phyloP scores from a whole-genome alignment of 2,888 invertebrate species.

The Lithophane leautieri region DNA sequence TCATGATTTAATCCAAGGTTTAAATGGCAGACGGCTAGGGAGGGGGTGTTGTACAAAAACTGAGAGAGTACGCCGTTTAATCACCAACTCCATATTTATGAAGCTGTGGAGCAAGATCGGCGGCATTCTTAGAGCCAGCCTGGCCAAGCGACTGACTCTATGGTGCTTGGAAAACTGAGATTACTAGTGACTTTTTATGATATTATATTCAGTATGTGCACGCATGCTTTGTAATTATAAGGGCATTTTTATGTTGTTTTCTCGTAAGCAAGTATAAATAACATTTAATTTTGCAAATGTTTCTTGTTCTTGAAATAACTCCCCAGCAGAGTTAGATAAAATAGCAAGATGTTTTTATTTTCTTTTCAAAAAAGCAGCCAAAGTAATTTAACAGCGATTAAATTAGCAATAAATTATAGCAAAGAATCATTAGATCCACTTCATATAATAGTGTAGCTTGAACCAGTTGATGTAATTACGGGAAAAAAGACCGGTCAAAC shows the following conservation, averaged over 20 bases:
- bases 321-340: constrained; percentile 4
- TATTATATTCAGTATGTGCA: constrained; percentile 57
- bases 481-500: constrained; percentile 69
- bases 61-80: constrained; percentile 80
- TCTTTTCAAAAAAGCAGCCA: background rate
- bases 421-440: constrained; percentile 56
- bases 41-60: constrained; percentile 78
- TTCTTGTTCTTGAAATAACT: constrained; percentile 8
- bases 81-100: constrained; percentile 87
- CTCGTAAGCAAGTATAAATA: constrained; percentile 43
- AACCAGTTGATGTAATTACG: constrained; percentile 69
- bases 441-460: constrained; percentile 54
- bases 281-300: constrained; percentile 39
- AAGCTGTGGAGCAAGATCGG: constrained; percentile 78
- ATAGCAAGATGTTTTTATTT: constrained; percentile 1
- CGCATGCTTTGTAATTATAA: constrained; percentile 48
- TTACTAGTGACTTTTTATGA: constrained; percentile 70
- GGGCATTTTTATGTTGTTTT: constrained; percentile 50
- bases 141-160: constrained; percentile 62
- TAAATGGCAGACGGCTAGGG: constrained; percentile 57
- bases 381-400: constrained; percentile 27
- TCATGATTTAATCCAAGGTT: constrained; percentile 71
- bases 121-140: constrained; percentile 84
- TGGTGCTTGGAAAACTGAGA: constrained; percentile 68
- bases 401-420: constrained; percentile 54